phyloP scores from a whole-genome alignment of 2,888 invertebrate genomes.

The Lysandra coridon region DNA sequence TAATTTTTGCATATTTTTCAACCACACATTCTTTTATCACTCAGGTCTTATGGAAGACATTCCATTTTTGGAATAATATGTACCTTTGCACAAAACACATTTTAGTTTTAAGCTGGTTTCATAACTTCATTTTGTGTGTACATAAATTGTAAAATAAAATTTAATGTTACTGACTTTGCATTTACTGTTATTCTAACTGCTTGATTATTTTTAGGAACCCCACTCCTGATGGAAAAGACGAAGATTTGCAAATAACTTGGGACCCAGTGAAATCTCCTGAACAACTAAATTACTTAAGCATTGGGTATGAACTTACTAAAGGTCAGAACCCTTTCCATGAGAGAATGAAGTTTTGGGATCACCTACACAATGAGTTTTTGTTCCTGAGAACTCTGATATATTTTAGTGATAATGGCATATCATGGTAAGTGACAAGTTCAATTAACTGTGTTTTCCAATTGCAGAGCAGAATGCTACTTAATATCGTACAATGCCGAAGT shows the following conservation, averaged over 20 bases:
- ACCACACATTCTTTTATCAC: too few relatives aligned
- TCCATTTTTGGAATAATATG: too few relatives aligned
- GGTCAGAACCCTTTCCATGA: conserved; percentile 69
- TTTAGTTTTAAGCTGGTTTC: too few relatives aligned
- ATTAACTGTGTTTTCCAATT: not conserved
- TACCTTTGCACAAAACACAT: too few relatives aligned
- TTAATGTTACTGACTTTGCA: not conserved
- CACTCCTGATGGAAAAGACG: conserved; percentile 61
- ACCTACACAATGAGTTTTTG: conserved; percentile 59
- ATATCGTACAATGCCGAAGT: too few relatives aligned
- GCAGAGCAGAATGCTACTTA: too few relatives aligned
- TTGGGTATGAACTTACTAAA: conserved; percentile 67
- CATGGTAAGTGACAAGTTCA: conserved; percentile 45
- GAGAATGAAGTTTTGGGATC: conserved; percentile 72
- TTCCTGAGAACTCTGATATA: conserved; percentile 59
- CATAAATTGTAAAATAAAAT: too few relatives aligned
- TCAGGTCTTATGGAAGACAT: too few relatives aligned
- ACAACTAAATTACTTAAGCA: conserved; percentile 66
- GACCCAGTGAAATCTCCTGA: conserved; percentile 64
- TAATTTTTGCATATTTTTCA: too few relatives aligned
- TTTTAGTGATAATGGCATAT: conserved; percentile 63
- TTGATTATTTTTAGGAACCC: conserved; percentile 60
- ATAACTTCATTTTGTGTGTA: too few relatives aligned
- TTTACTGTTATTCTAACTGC: not conserved
- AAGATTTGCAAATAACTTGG: conserved; percentile 62